These are phyloP conservation scores for Stichopus chloronotus DNA, from an alignment of 35 echinoderm and acorn worm genomes.

Conservation along the genomic window DNA sequence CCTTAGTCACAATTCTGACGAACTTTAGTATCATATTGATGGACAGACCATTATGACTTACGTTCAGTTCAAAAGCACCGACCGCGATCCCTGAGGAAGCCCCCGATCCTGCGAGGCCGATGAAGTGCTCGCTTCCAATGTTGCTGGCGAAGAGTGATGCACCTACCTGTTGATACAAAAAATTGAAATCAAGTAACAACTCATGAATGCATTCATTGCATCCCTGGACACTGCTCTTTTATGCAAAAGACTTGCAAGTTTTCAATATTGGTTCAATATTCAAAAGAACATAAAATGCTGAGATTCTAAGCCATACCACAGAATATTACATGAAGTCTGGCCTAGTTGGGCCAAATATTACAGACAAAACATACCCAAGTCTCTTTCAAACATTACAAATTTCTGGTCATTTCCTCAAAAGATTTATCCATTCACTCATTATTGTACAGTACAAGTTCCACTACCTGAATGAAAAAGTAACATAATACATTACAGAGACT, in stretches of 20 bases:
- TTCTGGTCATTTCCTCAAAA: neutral
- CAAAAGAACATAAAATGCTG: too few species aligned
- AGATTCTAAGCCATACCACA: too few species aligned
- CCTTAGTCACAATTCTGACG: too few species aligned
- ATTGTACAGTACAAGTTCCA: neutral
- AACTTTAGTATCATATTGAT: too few species aligned
- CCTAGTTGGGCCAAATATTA: neutral
- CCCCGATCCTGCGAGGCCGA: conserved; percentile 87
- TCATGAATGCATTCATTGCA: too few species aligned
- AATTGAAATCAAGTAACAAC: neutral
- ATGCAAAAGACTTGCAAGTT: too few species aligned
- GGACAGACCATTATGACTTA: conserved; percentile 28
- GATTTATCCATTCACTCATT: neutral
- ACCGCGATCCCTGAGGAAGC: conserved; percentile 80
- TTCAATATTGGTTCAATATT: too few species aligned
- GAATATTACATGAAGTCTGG: too few species aligned
- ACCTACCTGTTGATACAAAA: conserved; percentile 71
- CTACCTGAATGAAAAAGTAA: too few species aligned
- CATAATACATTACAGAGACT: too few species aligned
- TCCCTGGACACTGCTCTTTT: too few species aligned
- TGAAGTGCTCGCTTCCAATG: conserved; percentile 93
- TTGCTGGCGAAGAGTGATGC: conserved; percentile 91
- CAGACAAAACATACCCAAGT: neutral
- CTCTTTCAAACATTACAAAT: neutral
- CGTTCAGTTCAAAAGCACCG: conserved; percentile 88